Evolutionary conservation across 2,113 vertebrate genomes (phyloP).

Genomic region (Grammomys dolichurus): DNA sequence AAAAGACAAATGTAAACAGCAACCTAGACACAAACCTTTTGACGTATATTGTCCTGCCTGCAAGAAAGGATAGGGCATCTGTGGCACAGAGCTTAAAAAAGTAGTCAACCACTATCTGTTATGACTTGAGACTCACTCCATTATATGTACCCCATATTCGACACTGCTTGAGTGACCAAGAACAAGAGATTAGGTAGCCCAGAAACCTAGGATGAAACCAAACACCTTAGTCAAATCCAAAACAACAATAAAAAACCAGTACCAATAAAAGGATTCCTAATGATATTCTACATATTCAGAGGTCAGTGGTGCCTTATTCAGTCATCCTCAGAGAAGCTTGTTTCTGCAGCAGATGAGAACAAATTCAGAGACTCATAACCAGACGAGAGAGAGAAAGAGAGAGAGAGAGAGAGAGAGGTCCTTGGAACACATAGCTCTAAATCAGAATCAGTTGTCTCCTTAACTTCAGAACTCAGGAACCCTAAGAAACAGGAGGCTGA

Average conservation of each 20-base stretch:
- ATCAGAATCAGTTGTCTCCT: neutral
- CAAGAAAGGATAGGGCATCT: neutral
- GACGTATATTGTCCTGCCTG: neutral
- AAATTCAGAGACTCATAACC: neutral
- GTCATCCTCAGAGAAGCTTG: neutral
- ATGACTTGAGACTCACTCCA: neutral
- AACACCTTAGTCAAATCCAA: neutral
- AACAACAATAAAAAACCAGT: neutral
- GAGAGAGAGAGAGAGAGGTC: neutral
- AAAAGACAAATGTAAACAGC: neutral
- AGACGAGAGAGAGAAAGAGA: neutral
- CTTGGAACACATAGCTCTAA: neutral
- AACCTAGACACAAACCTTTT: neutral
- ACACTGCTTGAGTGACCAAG: neutral
- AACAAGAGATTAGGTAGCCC: neutral
- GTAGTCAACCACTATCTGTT: neutral
- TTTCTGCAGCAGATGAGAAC: neutral
- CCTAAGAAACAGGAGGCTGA: neutral
- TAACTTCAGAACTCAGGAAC: neutral
- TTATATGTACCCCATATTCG: neutral
- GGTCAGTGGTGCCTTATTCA: neutral
- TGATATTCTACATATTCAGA: neutral
- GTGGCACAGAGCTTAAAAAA: neutral
- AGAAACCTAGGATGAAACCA: neutral
- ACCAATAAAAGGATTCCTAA: neutral